Conservation (phyloP, 2,113 vertebrate genomes). For the Myotis yumanensis region DNA sequence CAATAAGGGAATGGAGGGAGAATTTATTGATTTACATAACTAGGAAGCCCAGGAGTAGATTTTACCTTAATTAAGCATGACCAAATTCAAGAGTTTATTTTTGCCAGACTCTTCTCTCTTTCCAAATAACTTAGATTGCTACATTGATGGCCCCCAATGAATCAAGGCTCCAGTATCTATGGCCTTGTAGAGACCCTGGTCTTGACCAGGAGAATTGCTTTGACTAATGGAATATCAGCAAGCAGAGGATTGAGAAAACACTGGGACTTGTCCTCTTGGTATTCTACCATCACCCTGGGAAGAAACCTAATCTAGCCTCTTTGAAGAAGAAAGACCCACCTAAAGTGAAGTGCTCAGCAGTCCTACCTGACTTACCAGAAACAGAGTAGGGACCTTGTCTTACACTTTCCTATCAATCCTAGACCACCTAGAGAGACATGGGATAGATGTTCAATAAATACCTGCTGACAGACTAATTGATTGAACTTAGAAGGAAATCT, state of each 20-base stretch:
- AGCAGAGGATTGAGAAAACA: background rate
- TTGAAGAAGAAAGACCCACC: background rate
- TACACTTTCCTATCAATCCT: background rate
- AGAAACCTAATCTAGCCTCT: background rate
- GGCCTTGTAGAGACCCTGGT: background rate
- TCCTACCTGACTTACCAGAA: background rate
- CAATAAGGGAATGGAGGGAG: background rate
- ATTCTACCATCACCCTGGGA: background rate
- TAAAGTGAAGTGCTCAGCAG: background rate
- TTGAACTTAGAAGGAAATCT: slow-evolving; percentile 7
- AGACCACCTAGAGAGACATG: background rate
- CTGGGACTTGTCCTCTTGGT: background rate
- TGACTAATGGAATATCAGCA: background rate
- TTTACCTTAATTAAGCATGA: background rate
- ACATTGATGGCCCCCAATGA: background rate
- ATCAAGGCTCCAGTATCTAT: background rate
- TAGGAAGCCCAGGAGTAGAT: background rate
- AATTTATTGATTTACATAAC: background rate
- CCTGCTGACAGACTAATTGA: background rate
- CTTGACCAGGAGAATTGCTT: background rate
- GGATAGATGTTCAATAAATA: background rate
- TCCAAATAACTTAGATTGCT: background rate
- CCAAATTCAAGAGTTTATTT: background rate
- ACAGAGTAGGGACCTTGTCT: background rate
- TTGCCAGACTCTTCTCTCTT: background rate